phyloP scores from a whole-genome alignment of 2,797 vertebrate species.

The Megaceryle alcyon region DNA sequence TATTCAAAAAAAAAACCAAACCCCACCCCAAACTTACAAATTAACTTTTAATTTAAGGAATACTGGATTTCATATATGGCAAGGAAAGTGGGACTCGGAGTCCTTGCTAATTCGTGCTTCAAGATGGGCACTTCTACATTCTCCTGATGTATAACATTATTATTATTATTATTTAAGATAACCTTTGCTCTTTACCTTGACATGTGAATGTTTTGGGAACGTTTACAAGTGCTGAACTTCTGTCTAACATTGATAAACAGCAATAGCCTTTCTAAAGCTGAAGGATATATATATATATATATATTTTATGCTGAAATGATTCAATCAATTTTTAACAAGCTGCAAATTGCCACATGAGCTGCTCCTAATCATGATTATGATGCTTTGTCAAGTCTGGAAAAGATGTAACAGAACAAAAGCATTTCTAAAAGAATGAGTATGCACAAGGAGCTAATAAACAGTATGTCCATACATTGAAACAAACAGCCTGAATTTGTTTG shows the following conservation, averaged over 20 bases:
- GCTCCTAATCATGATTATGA: not conserved
- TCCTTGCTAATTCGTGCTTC: not conserved
- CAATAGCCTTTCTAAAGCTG: not conserved
- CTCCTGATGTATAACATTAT: not conserved
- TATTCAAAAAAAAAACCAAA: not conserved
- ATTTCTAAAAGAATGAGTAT: not conserved
- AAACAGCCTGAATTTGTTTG: not conserved
- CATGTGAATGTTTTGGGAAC: not conserved
- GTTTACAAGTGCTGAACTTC: not conserved
- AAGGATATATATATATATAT: not conserved
- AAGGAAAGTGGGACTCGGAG: not conserved
- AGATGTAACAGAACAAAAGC: not conserved
- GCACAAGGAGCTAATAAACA: not conserved
- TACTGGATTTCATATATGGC: not conserved
- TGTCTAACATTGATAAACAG: not conserved
- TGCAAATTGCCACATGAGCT: not conserved
- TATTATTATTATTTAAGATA: not conserved
- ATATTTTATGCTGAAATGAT: not conserved
- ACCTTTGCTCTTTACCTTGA: not conserved
- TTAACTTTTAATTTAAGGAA: not conserved
- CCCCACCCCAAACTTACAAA: not conserved
- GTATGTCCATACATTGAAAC: not conserved
- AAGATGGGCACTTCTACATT: not conserved
- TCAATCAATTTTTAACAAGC: slow-evolving; percentile 4
- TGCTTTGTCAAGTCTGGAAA: not conserved